A percentile compares a stretch with the other conserved stretches of the same genome.
Evolutionary conservation across 2,113 vertebrate genomes (phyloP).

Genomic region (Dicrurus megarhynchus): DNA sequence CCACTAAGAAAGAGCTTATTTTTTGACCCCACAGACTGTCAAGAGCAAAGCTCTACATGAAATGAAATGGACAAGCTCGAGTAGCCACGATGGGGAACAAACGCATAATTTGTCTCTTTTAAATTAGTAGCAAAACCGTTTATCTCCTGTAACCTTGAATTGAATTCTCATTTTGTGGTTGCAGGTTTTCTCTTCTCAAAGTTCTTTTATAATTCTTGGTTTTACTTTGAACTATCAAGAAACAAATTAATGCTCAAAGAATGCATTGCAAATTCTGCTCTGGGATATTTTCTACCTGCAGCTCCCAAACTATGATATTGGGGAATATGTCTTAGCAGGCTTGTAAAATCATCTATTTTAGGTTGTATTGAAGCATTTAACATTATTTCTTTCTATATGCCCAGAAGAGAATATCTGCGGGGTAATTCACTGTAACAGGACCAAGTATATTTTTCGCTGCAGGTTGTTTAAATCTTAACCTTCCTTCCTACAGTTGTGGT

Average conservation of each 20-base stretch:
- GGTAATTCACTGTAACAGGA: not conserved
- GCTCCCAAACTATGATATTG: not conserved
- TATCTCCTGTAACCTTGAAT: not conserved
- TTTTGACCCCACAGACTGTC: not conserved
- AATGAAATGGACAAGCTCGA: not conserved
- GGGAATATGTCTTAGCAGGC: not conserved
- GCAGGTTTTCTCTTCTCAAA: not conserved
- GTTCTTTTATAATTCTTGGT: not conserved
- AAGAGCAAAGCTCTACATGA: not conserved
- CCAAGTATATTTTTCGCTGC: not conserved
- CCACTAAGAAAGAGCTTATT: not conserved
- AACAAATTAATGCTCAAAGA: not conserved
- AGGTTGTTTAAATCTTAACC: not conserved
- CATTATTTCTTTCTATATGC: not conserved
- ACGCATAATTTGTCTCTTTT: not conserved
- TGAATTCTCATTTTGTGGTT: not conserved
- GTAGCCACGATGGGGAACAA: not conserved
- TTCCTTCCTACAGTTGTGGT: not conserved
- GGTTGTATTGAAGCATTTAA: not conserved
- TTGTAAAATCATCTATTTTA: not conserved
- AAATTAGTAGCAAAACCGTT: not conserved
- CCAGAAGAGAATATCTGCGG: not conserved
- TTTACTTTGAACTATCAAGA: slow-evolving; percentile 22
- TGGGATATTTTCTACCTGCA: slow-evolving; percentile 1
- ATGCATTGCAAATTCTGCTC: not conserved